Conservation (phyloP, 2,113 vertebrate species). For the Acanthochromis polyacanthus region DNA sequence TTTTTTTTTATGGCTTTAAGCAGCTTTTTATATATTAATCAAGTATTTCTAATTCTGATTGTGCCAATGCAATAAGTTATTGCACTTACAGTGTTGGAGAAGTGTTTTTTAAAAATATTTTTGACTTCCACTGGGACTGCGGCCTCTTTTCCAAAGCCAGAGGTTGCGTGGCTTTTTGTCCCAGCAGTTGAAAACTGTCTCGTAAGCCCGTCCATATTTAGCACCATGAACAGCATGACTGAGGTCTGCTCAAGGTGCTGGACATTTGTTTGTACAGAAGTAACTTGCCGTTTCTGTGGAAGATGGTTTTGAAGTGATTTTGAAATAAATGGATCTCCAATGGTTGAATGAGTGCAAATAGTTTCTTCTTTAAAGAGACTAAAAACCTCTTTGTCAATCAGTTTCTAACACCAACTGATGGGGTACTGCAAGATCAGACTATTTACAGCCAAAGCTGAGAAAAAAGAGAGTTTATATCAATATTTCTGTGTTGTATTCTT, state of each 20-base stretch:
- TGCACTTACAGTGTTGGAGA: conserved; percentile 84
- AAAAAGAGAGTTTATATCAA: neutral
- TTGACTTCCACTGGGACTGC: conserved; percentile 36
- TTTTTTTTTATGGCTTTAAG: conserved; percentile 76
- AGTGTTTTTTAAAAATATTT: conserved; percentile 18
- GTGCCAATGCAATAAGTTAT: conserved; percentile 88
- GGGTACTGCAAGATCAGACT: neutral
- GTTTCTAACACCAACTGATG: neutral
- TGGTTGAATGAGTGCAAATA: conserved; percentile 15
- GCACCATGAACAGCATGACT: conserved; percentile 43
- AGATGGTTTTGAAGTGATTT: conserved; percentile 67
- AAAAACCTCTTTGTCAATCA: neutral
- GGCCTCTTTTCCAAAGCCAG: conserved; percentile 36
- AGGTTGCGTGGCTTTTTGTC: conserved; percentile 22
- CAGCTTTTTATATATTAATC: conserved; percentile 80
- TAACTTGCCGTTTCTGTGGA: conserved; percentile 58
- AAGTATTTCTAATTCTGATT: conserved; percentile 75
- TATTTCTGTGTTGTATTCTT: too few relatives aligned
- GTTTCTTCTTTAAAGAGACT: conserved; percentile 20
- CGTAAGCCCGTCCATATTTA: conserved; percentile 62
- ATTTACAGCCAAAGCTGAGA: neutral
- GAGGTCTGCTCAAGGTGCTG: conserved; percentile 54
- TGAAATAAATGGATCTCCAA: conserved; percentile 77
- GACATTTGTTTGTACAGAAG: conserved; percentile 71
- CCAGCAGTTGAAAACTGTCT: conserved; percentile 35